Conservation (phyloP, 2,888 invertebrate genomes). For the Aproaerema taeniolella region DNA sequence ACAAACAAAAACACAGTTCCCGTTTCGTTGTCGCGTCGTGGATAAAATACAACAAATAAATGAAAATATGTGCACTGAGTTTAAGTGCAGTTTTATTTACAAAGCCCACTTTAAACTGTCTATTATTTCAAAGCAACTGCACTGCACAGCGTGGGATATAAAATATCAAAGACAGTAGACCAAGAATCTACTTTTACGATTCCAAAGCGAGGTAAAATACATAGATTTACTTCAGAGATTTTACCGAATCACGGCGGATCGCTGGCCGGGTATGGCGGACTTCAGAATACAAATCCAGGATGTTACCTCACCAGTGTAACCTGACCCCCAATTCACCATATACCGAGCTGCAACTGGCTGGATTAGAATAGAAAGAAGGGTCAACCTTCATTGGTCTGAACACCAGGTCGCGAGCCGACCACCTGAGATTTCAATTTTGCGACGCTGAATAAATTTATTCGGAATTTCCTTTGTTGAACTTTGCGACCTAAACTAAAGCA, state of each 20-base stretch:
- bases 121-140: too few species aligned
- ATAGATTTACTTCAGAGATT: conserved; percentile 38
- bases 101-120: too few species aligned
- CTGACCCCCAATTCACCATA: conserved; percentile 30
- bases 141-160: too few species aligned
- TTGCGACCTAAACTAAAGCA: conserved; percentile 39
- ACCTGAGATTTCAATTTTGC: conserved; percentile 74
- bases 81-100: too few species aligned
- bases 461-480: conserved; percentile 51
- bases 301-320: conserved; percentile 37
- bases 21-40: too few species aligned
- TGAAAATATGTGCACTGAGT: too few species aligned
- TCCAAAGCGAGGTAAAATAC: conserved; percentile 25
- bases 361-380: conserved; percentile 28
- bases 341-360: conserved; percentile 22
- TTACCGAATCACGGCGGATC: conserved; percentile 51
- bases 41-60: too few species aligned
- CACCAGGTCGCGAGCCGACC: conserved; percentile 45
- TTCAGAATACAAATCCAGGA: conserved; percentile 59
- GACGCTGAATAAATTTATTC: conserved; percentile 67
- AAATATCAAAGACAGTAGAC: too few species aligned
- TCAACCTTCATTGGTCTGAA: conserved; percentile 33
- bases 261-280: conserved; percentile 39
- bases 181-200: too few species aligned
- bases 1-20: too few species aligned